Evolutionary conservation across 2,797 vertebrate genomes (phyloP).

Genomic region (Poliocrania exsul): DNA sequence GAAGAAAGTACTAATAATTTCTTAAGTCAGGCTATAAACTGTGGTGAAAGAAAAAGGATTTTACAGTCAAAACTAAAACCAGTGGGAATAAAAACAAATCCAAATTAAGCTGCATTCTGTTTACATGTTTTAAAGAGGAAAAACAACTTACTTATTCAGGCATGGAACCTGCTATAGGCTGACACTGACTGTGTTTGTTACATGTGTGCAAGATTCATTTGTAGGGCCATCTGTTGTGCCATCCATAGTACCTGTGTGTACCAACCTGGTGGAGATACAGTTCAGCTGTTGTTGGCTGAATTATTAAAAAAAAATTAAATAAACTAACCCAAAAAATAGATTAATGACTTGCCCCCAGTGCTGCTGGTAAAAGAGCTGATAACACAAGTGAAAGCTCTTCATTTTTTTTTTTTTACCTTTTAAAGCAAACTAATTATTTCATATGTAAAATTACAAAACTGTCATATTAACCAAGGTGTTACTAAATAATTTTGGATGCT

Average conservation of each 20-base stretch:
- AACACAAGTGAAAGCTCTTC: not conserved
- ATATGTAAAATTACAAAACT: conserved; percentile 19
- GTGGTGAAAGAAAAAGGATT: not conserved
- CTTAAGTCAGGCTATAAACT: not conserved
- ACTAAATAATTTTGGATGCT: conserved; percentile 60
- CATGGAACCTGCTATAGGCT: not conserved
- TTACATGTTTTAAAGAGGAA: not conserved
- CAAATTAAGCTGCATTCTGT: not conserved
- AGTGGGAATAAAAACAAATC: not conserved
- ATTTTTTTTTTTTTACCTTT: not conserved
- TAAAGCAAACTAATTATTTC: conserved; percentile 41
- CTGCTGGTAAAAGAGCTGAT: not conserved
- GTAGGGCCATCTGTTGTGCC: not conserved
- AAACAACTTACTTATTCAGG: not conserved
- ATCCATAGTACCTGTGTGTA: not conserved
- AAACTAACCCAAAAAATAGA: not conserved
- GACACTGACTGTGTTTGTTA: not conserved
- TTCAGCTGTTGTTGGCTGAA: not conserved
- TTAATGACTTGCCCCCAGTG: not conserved
- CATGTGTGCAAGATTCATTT: not conserved
- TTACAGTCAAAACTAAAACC: not conserved
- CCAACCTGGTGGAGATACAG: not conserved
- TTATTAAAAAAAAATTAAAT: not conserved
- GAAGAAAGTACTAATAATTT: not conserved
- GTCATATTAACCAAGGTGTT: conserved; percentile 62